A percentile compares a stretch with the other conserved stretches of the same genome.
Evolutionary conservation across 2,888 invertebrate genomes (phyloP).

Genomic region (Salticus scenicus): DNA sequence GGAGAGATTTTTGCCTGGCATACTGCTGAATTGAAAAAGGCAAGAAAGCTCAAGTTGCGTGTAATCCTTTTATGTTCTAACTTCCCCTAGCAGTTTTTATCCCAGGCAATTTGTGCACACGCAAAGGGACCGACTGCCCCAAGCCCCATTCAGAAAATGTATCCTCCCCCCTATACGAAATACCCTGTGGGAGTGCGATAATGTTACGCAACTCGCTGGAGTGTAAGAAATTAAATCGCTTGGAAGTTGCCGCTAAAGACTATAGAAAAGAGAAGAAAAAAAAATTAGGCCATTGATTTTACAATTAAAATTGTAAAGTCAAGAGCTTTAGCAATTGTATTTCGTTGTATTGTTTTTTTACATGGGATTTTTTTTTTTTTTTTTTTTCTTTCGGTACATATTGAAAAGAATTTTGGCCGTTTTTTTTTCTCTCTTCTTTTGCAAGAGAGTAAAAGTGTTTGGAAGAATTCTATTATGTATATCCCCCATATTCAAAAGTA

Average conservation of each 20-base stretch:
- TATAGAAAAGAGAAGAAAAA: neutral
- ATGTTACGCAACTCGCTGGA: conserved; percentile 35
- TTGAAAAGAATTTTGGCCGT: too few relatives aligned
- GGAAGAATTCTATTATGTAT: too few relatives aligned
- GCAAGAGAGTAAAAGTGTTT: too few relatives aligned
- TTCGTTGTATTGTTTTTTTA: too few relatives aligned
- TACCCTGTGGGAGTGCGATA: conserved; percentile 49
- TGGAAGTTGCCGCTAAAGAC: conserved; percentile 62
- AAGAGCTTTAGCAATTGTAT: too few relatives aligned
- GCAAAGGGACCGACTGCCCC: conserved; percentile 48
- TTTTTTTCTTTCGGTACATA: too few relatives aligned
- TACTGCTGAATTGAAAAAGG: conserved; percentile 19
- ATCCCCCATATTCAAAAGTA: too few relatives aligned
- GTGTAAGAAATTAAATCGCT: conserved; percentile 57
- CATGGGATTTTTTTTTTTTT: conserved; percentile 13
- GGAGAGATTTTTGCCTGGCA: neutral
- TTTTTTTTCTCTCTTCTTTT: neutral
- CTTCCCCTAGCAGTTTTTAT: conserved; percentile 53
- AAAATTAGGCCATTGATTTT: conserved; percentile 9
- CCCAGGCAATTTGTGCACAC: conserved; percentile 54
- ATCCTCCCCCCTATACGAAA: neutral
- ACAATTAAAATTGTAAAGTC: conserved; percentile 64
- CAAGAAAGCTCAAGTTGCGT: conserved; percentile 47
- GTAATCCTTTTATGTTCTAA: conserved; percentile 62
- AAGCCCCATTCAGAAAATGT: neutral